Percentiles rank a stretch among this genome's conserved stretches.
phyloP scores from a whole-genome alignment of 2,888 invertebrate genomes.

The Drosophila limbata region DNA sequence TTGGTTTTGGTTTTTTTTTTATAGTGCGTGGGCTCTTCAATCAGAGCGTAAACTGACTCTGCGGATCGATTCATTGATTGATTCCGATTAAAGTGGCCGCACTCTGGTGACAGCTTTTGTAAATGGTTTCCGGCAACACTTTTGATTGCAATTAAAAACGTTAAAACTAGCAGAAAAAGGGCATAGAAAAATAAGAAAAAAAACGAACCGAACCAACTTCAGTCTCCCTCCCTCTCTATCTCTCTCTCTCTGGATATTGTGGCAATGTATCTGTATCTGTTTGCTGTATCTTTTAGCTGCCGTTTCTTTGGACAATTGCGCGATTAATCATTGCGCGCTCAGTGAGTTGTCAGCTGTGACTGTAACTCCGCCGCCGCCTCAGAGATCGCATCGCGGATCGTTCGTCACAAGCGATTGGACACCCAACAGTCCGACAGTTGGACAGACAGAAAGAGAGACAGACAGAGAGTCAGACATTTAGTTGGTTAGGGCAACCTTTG shows the following conservation, averaged over 20 bases:
- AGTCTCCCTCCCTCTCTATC: background rate
- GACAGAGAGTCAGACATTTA: background rate
- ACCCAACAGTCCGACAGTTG: slow-evolving; percentile 49
- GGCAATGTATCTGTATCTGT: slow-evolving; percentile 55
- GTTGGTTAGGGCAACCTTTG: slow-evolving; percentile 9
- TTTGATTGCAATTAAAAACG: slow-evolving; percentile 78
- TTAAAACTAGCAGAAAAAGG: slow-evolving; percentile 68
- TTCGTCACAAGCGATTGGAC: slow-evolving; percentile 80
- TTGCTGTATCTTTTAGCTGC: slow-evolving; percentile 41
- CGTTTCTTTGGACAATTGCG: slow-evolving; percentile 69
- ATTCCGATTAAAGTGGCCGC: slow-evolving; percentile 70
- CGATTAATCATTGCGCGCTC: slow-evolving; percentile 81
- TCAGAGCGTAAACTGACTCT: slow-evolving; percentile 70
- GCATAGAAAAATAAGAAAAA: slow-evolving; percentile 36
- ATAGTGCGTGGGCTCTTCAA: slow-evolving; percentile 57
- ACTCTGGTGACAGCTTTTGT: slow-evolving; percentile 76
- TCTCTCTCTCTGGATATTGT: slow-evolving; percentile 36
- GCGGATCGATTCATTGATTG: slow-evolving; percentile 63
- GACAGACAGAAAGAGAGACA: slow-evolving; percentile 2
- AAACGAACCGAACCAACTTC: background rate
- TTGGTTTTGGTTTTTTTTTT: background rate
- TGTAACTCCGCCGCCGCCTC: slow-evolving; percentile 58
- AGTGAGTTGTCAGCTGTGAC: slow-evolving; percentile 81
- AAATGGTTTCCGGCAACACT: slow-evolving; percentile 81
- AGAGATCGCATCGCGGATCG: slow-evolving; percentile 69